Evolutionary conservation across 1,140 invertebrate genomes (phyloP).

Genomic region (Drosophila novamexicana): DNA sequence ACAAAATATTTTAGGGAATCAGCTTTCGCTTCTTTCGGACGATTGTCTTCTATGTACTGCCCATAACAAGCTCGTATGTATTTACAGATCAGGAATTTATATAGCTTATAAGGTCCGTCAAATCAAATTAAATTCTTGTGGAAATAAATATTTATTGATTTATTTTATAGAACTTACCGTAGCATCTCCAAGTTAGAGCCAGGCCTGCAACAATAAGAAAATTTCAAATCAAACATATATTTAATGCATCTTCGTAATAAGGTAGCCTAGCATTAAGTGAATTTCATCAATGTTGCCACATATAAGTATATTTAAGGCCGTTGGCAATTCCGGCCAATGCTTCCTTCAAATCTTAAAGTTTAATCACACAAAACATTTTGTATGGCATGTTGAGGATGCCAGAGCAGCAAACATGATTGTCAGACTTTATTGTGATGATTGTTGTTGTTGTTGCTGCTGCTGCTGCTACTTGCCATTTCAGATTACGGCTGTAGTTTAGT

Average conservation of each 20-base stretch:
- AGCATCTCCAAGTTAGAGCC: background rate
- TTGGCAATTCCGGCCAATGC: conserved; percentile 40
- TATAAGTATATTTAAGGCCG: background rate
- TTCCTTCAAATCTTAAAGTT: conserved; percentile 67
- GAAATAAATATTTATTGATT: too few relatives aligned
- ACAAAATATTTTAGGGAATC: too few relatives aligned
- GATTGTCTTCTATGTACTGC: too few relatives aligned
- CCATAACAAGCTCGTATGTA: too few relatives aligned
- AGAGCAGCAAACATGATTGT: conserved; percentile 44
- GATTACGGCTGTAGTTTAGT: conserved; percentile 77
- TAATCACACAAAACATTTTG: conserved; percentile 48
- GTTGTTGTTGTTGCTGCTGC: conserved; percentile 19
- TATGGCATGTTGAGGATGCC: conserved; percentile 37
- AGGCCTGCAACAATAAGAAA: conserved; percentile 9
- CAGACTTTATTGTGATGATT: conserved; percentile 24
- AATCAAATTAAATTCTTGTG: too few relatives aligned
- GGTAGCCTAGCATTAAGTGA: background rate
- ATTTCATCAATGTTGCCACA: background rate
- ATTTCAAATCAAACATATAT: background rate
- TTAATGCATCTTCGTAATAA: background rate
- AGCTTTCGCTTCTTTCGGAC: too few relatives aligned
- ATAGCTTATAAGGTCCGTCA: too few relatives aligned
- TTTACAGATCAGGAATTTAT: too few relatives aligned
- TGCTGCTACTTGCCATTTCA: conserved; percentile 67
- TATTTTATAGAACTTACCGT: background rate